Conservation (phyloP, 2,797 vertebrate species). For the Holocentrus rufus region DNA sequence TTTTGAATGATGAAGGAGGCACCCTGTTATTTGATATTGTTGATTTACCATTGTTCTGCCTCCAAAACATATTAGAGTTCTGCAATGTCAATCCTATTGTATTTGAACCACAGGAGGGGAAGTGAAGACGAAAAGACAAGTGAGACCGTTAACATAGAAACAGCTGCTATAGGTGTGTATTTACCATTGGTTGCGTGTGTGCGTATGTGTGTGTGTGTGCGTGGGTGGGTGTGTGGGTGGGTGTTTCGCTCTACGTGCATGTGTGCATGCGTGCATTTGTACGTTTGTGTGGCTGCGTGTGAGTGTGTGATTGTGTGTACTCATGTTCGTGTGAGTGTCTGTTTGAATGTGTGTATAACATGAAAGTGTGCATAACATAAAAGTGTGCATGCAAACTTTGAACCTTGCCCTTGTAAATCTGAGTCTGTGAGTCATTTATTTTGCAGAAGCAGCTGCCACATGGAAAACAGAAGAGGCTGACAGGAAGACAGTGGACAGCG, state of each 20-base stretch:
- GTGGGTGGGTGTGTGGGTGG: slow-evolving; percentile 1
- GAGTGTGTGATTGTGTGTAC: not conserved
- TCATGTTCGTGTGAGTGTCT: not conserved
- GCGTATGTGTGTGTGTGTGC: not conserved
- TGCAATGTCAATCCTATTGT: slow-evolving; percentile 22
- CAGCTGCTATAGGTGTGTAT: slow-evolving; percentile 64
- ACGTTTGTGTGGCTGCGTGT: too few relatives aligned
- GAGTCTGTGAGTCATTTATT: slow-evolving; percentile 32
- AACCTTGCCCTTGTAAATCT: slow-evolving; percentile 22
- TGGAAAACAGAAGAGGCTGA: slow-evolving; percentile 44
- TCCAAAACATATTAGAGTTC: slow-evolving; percentile 9
- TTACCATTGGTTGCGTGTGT: slow-evolving; percentile 2
- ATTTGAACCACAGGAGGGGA: slow-evolving; percentile 71
- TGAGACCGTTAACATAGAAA: slow-evolving; percentile 44
- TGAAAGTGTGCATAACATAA: not conserved
- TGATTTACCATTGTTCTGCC: not conserved
- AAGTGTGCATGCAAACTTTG: slow-evolving; percentile 10
- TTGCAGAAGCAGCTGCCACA: slow-evolving; percentile 63
- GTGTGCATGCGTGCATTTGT: too few relatives aligned
- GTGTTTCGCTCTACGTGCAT: not conserved
- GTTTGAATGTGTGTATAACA: not conserved
- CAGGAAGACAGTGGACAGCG: slow-evolving; percentile 37
- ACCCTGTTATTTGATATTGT: not conserved
- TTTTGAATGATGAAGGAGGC: not conserved
- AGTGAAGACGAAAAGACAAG: slow-evolving; percentile 52